Base-by-base conservation (phyloP, 2,888 invertebrate species). In the Machimus atricapillus region DNA sequence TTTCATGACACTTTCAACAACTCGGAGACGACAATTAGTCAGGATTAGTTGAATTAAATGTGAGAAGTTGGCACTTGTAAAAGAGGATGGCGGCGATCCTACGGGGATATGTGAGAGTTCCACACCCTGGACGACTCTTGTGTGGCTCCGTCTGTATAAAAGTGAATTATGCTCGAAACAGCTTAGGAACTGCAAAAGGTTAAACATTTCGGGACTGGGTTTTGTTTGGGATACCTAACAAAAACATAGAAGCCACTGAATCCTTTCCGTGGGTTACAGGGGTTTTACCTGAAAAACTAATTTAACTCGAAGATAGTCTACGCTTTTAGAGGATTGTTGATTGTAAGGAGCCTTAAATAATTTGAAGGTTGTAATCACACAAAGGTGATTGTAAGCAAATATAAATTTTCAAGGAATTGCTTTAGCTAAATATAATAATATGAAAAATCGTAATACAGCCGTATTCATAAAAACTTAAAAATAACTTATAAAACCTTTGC, bases 21-120 rank as follows among this genome's bases (percentile, higher is more conserved):
- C 85, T 85, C 85, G 46, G 34, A 85, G 74, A 74, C 37, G 85
- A 74, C 85, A 85, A 85, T 85, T 85, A 85, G 85, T 85, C 85
- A 85, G 85, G 85, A 85, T 85, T 85, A 85, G 73, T 85, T 85
- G 74, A 85, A 74, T 85, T 85, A 85, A 85, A 74, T 85, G 85
- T 73, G 85, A 85, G 85, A 85, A 73, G 85, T 74, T 85, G 58
- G 73, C 83, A 40, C 83, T 81, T 81, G 66, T 66, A 66, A 66
- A 46, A 66, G 66, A 66, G 66, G 66, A 66, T 23, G 66, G 66
- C 66, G 66, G 27, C 66, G 43, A 46, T 46, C 23, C 66, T n/a
- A 27, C 27, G 5, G 12, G 27, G 66, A 66, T 27, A 27, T 66
- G 66, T 66, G 66, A 2, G n/a, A 56, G 16, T 1, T 56, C 56